Base-by-base conservation (phyloP, 2,797 vertebrate genomes). In the Chloroceryle inda region DNA sequence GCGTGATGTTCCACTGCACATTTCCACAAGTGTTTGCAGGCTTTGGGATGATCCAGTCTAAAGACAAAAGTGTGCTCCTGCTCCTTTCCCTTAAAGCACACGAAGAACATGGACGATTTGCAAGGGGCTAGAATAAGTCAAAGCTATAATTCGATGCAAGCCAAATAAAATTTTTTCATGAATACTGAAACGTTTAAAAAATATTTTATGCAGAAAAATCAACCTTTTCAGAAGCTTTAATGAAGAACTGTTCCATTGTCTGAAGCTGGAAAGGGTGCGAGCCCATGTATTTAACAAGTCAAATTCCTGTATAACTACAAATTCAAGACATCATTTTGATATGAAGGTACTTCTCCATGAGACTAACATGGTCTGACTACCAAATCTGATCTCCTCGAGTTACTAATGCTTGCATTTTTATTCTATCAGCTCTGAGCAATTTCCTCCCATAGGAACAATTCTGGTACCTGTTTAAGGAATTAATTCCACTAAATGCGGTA, bases 11-110 rank as follows among this genome's bases (percentile, higher is more conserved):
- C 99, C 92, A 99, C 98, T 2, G 99, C 99, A 93, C 99, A 99
- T 72, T 99, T 99, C 99, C 99, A 99, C 47, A 99, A 98, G 95
- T 99, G 99, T 94, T 99, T 99, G 94, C 99, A 99, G 63, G 99
- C 99, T 96, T 99, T 99, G 26, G 99, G 99, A 83, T 99, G 99
- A 68, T 99, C 99, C 98, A 99, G 98, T 95, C 99, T 98, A 82
- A 99, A 99, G 33, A 99, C 99, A 94, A 99, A 99, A 5, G 99
- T 99, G 97, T 99, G 99, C 86, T 99, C 99, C 97, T 99, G 99
- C 95, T 99, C 99, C 97, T 99, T 99, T 17, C 99, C 99, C 99
- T 98, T 19, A 89, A 96, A 96, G 85, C 66, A 85, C 44, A 90
- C n/a, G 94, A 88, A 95, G 68, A 26, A 93, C 8, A 77, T 26